A percentile compares a stretch with the other conserved stretches of the same genome.
These are phyloP conservation scores for Athrips mouffetella DNA, from an alignment of 2,888 invertebrate species.

Conservation along the genomic window DNA sequence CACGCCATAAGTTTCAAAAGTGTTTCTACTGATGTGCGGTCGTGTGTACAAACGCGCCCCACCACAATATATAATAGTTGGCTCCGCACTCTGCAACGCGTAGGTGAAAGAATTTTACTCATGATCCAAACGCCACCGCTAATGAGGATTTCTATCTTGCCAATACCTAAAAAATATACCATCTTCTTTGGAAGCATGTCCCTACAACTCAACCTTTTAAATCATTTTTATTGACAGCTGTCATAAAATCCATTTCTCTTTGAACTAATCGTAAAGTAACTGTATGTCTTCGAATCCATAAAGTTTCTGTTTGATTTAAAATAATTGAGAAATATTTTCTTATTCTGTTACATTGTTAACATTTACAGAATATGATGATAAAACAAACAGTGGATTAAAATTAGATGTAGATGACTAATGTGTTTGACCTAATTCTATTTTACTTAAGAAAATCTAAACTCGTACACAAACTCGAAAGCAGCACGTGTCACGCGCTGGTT, in stretches of 20 bases:
- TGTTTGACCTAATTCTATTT: constrained; percentile 15
- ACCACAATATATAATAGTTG: too few relatives aligned
- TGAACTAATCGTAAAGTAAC: constrained; percentile 8
- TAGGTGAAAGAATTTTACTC: constrained; percentile 64
- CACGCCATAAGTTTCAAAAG: too few relatives aligned
- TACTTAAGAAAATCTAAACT: constrained; percentile 7
- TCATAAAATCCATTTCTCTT: constrained; percentile 14
- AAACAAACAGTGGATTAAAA: constrained; percentile 4
- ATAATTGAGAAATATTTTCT: background rate
- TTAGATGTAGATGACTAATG: constrained; percentile 12
- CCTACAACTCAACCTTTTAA: constrained; percentile 10
- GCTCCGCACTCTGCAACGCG: constrained; percentile 29
- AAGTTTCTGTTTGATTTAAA: background rate
- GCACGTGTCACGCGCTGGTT: background rate
- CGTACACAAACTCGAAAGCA: background rate
- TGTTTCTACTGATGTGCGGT: background rate
- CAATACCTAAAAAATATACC: constrained; percentile 29
- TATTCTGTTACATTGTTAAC: background rate
- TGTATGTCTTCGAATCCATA: constrained; percentile 4
- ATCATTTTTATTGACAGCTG: constrained; percentile 12
- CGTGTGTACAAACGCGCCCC: constrained; percentile 30
- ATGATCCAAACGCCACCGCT: constrained; percentile 51
- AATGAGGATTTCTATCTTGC: constrained; percentile 49
- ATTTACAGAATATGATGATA: constrained; percentile 1
- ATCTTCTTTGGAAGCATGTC: background rate